These are phyloP conservation scores for Nephrotoma appendiculata DNA, from an alignment of 2,888 invertebrate species.

Conservation along the genomic window DNA sequence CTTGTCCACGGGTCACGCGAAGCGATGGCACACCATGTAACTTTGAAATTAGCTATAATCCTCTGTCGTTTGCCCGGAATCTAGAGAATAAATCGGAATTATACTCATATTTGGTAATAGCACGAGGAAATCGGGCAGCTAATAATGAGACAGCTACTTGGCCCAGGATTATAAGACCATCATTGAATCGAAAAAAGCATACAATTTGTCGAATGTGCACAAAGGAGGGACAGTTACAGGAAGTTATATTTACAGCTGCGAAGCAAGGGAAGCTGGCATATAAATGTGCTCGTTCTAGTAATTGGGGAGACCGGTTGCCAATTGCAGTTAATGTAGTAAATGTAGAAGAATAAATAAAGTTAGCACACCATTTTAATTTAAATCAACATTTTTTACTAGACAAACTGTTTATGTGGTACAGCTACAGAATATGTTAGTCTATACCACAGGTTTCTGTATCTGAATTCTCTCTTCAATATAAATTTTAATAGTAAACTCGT, in stretches of 20 bases:
- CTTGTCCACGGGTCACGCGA: constrained; percentile 54
- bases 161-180: constrained; percentile 68
- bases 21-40: constrained; percentile 61
- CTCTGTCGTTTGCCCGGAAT: constrained; percentile 37
- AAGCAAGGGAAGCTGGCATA: constrained; percentile 67
- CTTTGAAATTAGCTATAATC: constrained; percentile 49
- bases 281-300: constrained; percentile 53
- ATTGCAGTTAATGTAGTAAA: constrained; percentile 21
- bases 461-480: too few species aligned
- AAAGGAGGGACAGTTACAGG: constrained; percentile 52
- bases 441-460: too few species aligned
- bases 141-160: constrained; percentile 38
- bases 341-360: neutral
- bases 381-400: too few species aligned
- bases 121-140: constrained; percentile 46
- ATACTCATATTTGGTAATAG: constrained; percentile 70
- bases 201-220: constrained; percentile 68
- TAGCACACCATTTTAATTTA: too few species aligned
- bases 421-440: too few species aligned
- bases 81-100: constrained; percentile 35
- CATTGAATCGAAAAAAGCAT: constrained; percentile 52
- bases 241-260: constrained; percentile 57
- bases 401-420: too few species aligned
- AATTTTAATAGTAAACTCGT: too few species aligned
- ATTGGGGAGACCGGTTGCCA: constrained; percentile 73